Conservation (phyloP, 2,797 vertebrate genomes). For the Sparidentex hasta region DNA sequence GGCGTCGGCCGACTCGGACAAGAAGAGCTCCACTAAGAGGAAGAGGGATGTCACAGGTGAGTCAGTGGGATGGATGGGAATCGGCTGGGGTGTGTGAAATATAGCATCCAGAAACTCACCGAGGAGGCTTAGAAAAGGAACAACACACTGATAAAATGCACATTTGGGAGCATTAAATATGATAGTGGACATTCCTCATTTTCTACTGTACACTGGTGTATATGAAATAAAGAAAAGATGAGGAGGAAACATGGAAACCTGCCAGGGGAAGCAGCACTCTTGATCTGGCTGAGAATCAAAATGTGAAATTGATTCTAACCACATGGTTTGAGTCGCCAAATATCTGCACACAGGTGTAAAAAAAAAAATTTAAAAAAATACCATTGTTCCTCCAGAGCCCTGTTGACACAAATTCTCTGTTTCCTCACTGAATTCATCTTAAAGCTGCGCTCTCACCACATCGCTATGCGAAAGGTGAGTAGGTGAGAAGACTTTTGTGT, state of each 20-base stretch:
- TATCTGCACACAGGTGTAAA: background rate
- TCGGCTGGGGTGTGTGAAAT: conserved; percentile 15
- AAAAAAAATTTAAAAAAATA: background rate
- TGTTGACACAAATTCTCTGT: conserved; percentile 22
- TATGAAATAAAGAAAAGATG: background rate
- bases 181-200: background rate
- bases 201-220: background rate
- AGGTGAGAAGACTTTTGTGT: conserved; percentile 63
- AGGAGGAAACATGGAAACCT: conserved; percentile 17
- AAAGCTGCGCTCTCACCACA: conserved; percentile 37
- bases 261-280: background rate
- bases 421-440: conserved; percentile 41
- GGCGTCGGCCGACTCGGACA: conserved; percentile 86
- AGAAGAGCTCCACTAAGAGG: conserved; percentile 87
- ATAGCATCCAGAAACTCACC: background rate
- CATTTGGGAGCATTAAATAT: conserved; percentile 33
- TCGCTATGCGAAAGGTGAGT: conserved; percentile 70
- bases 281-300: background rate
- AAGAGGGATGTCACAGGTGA: conserved; percentile 94
- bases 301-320: background rate
- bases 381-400: background rate
- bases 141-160: conserved; percentile 18
- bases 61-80: conserved; percentile 60
- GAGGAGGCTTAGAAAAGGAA: conserved; percentile 3
- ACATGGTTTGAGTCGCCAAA: background rate